A percentile compares a stretch with the other conserved stretches of the same genome.
Evolutionary conservation across 2,113 vertebrate species (phyloP).

Genomic region (Corythornis vintsioides): DNA sequence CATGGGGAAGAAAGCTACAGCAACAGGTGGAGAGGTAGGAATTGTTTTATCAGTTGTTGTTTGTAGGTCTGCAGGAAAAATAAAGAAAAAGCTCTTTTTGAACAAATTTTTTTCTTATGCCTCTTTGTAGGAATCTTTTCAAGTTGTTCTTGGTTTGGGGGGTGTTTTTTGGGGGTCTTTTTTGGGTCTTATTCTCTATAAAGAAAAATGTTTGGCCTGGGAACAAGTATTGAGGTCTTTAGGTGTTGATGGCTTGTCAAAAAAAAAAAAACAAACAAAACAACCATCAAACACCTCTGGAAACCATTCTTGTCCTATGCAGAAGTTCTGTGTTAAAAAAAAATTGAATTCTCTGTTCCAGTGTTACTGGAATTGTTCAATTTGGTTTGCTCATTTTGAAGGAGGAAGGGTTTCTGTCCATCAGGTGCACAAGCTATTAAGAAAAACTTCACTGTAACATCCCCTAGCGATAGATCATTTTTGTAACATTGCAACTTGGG

Average conservation of each 20-base stretch:
- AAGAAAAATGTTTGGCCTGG: background rate
- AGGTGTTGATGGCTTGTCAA: constrained; percentile 2
- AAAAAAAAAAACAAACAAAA: background rate
- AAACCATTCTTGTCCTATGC: background rate
- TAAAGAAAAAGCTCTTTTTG: background rate
- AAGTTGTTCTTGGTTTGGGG: background rate
- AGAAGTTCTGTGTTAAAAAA: background rate
- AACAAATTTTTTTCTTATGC: background rate
- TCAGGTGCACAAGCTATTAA: background rate
- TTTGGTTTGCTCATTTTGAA: background rate
- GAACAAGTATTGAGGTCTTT: background rate
- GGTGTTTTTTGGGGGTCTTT: background rate
- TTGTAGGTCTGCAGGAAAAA: background rate
- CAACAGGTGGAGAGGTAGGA: background rate
- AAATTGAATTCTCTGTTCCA: background rate
- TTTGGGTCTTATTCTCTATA: background rate
- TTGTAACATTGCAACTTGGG: background rate
- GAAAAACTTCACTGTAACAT: background rate
- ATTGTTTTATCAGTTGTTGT: background rate
- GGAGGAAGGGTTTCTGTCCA: background rate
- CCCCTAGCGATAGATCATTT: background rate
- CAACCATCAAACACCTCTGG: background rate
- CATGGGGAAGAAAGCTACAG: background rate
- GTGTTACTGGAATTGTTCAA: background rate
- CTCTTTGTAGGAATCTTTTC: background rate